Evolutionary conservation across 1,140 invertebrate species (phyloP), one percentile per base, ranked within the genome.

Genomic region (Hetaerina americana): DNA sequence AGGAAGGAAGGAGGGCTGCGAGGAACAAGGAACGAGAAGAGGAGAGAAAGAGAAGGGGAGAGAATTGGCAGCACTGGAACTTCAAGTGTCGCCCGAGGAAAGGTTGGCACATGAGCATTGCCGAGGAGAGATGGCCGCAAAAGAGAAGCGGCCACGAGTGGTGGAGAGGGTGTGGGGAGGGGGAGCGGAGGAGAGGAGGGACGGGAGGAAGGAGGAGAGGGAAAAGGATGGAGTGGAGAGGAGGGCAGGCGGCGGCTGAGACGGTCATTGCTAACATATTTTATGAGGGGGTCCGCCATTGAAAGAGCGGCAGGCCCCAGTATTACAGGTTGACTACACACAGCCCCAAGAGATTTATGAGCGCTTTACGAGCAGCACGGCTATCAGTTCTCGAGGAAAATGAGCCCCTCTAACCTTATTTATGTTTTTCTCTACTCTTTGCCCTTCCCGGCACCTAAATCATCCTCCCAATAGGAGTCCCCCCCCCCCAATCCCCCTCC

Each of bases 11-110:
- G n/a, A n/a, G n/a, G n/a, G n/a, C n/a, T n/a, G n/a, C n/a, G 79
- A 80, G 82, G 81, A 81, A 80, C 82, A 80, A 82, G 82, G 79
- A 82, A 82, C 82, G 81, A 81, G 79, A 76, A 79, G 75, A 73
- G 76, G 73, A 77, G 81, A 80, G 80, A 80, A 81, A 80, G 79
- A 80, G 40, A 57, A 57, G 22, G 10, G 10, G 40, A n/a, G 40
- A 57, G 40, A 57, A n/a, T 57, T 57, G 40, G 40, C 40, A 57
- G 22, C 40, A 10, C 22, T 10, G 40, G 40, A 57, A 12, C 40
- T 57, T 57, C 40, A 12, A 57, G 2, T 18, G 40, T 57, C 10
- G 40, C 40, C 40, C 40, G 40, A 57, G 40, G 40, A 18, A 57
- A 57, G 40, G 22, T 57, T 57, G 40, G 40, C 15, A 57, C 15